These are phyloP conservation scores for Bettongia penicillata DNA, from an alignment of 2,113 vertebrate species.

Conservation along the genomic window DNA sequence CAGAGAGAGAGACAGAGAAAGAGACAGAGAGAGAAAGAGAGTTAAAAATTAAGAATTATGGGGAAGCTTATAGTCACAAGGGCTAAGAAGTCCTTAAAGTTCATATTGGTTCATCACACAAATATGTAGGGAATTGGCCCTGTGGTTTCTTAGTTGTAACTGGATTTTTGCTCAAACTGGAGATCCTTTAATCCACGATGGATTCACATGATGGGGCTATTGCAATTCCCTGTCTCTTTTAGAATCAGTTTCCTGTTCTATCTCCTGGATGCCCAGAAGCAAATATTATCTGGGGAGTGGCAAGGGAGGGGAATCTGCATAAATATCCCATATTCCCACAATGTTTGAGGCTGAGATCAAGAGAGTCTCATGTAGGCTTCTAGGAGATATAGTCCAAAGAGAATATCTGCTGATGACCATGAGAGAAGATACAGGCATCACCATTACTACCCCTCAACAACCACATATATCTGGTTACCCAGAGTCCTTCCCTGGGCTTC, in stretches of 20 bases:
- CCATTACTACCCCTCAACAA: neutral
- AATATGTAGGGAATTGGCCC: neutral
- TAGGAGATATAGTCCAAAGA: neutral
- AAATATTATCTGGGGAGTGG: neutral
- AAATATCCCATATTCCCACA: neutral
- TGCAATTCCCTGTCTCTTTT: neutral
- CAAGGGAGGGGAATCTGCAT: neutral
- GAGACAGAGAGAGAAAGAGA: too few species aligned
- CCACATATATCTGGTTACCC: neutral
- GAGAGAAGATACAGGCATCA: neutral
- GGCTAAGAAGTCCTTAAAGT: neutral
- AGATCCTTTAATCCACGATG: neutral
- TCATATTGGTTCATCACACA: neutral
- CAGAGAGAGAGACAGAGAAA: too few species aligned
- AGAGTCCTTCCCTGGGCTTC: neutral
- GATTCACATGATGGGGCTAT: neutral
- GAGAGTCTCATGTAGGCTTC: neutral
- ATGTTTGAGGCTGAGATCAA: neutral
- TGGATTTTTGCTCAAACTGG: neutral
- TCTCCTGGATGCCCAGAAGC: neutral
- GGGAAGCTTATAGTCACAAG: neutral
- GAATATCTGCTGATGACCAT: neutral
- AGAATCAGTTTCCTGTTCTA: neutral
- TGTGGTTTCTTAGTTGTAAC: neutral
- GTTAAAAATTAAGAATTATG: neutral